A percentile compares a stretch with the other conserved stretches of the same genome.
These are phyloP conservation scores for Malurus alboscapulatus DNA, from an alignment of 2,113 vertebrate genomes.

Conservation along the genomic window DNA sequence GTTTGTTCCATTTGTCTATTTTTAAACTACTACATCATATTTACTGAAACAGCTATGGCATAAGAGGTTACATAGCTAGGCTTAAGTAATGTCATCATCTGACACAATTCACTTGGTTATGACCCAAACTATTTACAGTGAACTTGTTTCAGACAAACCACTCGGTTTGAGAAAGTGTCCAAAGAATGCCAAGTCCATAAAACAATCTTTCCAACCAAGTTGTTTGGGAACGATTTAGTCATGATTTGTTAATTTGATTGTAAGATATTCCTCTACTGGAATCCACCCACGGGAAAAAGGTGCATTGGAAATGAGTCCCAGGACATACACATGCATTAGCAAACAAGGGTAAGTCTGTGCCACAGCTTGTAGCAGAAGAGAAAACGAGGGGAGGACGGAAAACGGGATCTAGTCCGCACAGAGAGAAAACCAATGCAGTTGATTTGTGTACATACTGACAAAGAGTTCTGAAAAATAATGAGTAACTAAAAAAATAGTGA, in stretches of 20 bases:
- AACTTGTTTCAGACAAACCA: constrained; percentile 8
- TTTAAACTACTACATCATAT: constrained; percentile 44
- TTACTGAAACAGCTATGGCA: constrained; percentile 39
- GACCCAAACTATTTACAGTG: constrained; percentile 42
- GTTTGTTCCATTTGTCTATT: constrained; percentile 37
- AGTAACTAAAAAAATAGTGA: neutral
- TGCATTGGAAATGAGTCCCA: neutral
- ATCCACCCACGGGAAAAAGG: neutral
- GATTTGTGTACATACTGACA: neutral
- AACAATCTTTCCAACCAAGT: neutral
- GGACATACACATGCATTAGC: neutral
- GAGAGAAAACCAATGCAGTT: neutral
- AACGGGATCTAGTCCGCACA: neutral
- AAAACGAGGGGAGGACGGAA: neutral
- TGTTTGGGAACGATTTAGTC: neutral
- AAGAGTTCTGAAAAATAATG: neutral
- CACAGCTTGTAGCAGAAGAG: neutral
- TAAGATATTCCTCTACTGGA: neutral
- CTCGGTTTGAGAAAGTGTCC: neutral
- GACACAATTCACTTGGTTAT: constrained; percentile 39
- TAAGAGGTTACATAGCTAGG: constrained; percentile 18
- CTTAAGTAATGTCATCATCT: constrained; percentile 20
- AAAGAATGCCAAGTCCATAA: neutral
- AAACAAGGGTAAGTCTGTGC: neutral
- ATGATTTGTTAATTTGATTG: neutral